Evolutionary conservation across 2,113 vertebrate genomes (phyloP), one percentile per base, ranked within the genome.

Genomic region (Cyphomyrus discorhynchus): DNA sequence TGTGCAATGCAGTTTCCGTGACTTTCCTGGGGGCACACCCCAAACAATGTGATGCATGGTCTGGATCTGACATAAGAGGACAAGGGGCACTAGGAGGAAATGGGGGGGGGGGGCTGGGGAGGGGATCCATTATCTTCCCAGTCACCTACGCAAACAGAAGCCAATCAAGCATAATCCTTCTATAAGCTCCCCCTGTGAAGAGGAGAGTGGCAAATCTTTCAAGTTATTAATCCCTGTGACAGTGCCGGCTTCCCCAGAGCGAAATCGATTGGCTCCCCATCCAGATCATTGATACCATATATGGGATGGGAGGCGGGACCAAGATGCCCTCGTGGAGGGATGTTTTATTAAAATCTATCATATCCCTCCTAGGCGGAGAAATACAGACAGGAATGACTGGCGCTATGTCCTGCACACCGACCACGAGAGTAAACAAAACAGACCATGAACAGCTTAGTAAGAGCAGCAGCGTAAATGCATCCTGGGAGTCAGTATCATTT

Each of bases 21-120:
- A 42, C 70, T 77, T 77, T 8, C 13, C 4, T 39, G 70, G 70
- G 11, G 11, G 70, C 70, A 39, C 13, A 77, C 0, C 13, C 35
- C 74, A 80, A 39, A 7, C 70, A 15, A 19, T 39, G 13, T 42
- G 15, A 77, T 77, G 74, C 35, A 77, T 19, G 17, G 74, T 77
- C 74, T 42, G 35, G 74, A 77, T 77, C 74, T 77, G 92, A 88
- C 1, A 24, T n/a, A 49, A 8, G 91, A 89, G 66, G 93, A 31
- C 90, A 89, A 66, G 93, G 93, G 94, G 95, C 47, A 86, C 47
- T 87, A 1, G 39, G 9, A 94, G 92, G 93, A 92, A 90, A 90
- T 7, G 19, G 90, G 47, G 7, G 1, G 87, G 89, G 90, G 90
- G 90, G 88, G 93, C 88, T 91, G 88, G 90, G 10, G 17, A 10